These are phyloP conservation scores for Drosophila koepferae DNA, from an alignment of 2,888 invertebrate genomes.

Conservation along the genomic window DNA sequence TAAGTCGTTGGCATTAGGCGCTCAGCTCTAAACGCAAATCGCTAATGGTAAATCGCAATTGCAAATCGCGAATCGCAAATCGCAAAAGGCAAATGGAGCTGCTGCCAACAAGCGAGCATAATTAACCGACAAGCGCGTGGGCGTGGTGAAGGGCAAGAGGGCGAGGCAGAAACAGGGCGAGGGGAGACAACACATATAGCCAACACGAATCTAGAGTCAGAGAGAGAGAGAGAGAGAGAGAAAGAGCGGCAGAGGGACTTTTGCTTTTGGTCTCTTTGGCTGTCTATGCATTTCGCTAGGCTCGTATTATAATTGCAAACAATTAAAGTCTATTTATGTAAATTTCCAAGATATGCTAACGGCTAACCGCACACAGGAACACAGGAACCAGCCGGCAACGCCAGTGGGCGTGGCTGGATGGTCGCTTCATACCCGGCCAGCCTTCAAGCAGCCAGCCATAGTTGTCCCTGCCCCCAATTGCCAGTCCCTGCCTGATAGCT, in stretches of 20 bases:
- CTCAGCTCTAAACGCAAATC: conserved; percentile 8
- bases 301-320: conserved; percentile 82
- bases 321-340: conserved; percentile 83
- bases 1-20: conserved; percentile 59
- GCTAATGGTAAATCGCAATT: conserved; percentile 22
- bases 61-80: conserved; percentile 16
- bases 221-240: neutral
- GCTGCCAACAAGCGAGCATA: conserved; percentile 57
- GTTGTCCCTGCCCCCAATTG: conserved; percentile 13
- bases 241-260: neutral
- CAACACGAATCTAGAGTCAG: conserved; percentile 1
- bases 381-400: conserved; percentile 34
- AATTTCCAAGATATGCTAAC: conserved; percentile 79
- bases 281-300: conserved; percentile 39
- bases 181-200: neutral
- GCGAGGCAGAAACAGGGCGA: neutral
- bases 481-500: conserved; percentile 6
- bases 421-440: neutral
- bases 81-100: conserved; percentile 27
- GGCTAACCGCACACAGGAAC: conserved; percentile 40
- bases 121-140: conserved; percentile 53
- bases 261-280: conserved; percentile 1
- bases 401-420: conserved; percentile 14
- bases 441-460: conserved; percentile 4
- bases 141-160: neutral